These are phyloP conservation scores for Anseranas semipalmata DNA, from an alignment of 2,113 vertebrate species.

Conservation along the genomic window DNA sequence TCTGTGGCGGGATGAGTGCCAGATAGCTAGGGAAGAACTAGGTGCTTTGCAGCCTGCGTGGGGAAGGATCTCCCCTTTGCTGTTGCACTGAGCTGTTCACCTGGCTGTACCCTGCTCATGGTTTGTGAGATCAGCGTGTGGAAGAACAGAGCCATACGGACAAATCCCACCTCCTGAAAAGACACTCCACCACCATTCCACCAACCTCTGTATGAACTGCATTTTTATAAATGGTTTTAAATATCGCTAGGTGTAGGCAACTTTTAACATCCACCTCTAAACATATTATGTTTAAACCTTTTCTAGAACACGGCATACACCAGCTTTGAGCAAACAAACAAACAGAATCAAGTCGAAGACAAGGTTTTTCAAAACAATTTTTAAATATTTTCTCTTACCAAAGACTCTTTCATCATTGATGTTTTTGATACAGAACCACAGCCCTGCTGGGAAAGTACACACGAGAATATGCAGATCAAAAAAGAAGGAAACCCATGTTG, in stretches of 20 bases:
- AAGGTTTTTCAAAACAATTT: slow-evolving; percentile 31
- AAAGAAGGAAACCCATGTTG: slow-evolving; percentile 99
- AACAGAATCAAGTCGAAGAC: neutral
- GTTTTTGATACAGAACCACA: slow-evolving; percentile 99
- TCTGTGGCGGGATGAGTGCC: neutral
- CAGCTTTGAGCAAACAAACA: neutral
- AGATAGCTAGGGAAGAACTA: neutral
- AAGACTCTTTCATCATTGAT: slow-evolving; percentile 97
- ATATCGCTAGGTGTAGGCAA: neutral
- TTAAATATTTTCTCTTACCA: slow-evolving; percentile 81
- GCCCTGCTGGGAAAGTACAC: slow-evolving; percentile 98
- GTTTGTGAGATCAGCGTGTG: neutral
- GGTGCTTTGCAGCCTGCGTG: neutral
- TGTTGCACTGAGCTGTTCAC: neutral
- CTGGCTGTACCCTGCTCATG: fast-evolving
- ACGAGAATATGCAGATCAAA: slow-evolving; percentile 99
- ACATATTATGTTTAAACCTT: neutral
- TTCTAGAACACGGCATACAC: neutral
- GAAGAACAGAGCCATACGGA: fast-evolving
- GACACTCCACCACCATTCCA: neutral
- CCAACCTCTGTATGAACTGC: neutral
- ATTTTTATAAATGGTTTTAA: neutral
- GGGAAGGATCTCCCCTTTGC: neutral
- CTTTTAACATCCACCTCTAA: neutral
- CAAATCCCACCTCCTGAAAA: neutral